Evolutionary conservation across 2,113 vertebrate genomes (phyloP).

Genomic region (Centrocercus urophasianus): DNA sequence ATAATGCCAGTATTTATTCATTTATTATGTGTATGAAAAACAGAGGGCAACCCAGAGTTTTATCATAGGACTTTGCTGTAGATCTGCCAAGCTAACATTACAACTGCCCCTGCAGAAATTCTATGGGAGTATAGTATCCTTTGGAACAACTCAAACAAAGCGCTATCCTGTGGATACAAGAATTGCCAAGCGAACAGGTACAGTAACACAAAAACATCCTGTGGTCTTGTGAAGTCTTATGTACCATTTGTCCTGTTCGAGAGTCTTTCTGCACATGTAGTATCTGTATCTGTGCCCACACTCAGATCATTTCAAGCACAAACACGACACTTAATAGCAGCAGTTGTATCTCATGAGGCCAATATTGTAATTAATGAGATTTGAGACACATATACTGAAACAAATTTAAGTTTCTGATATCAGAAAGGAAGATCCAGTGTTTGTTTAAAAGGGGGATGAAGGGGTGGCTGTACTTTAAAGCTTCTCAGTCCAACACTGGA

Average conservation of each 20-base stretch:
- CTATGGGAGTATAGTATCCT: background rate
- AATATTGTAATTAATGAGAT: constrained; percentile 76
- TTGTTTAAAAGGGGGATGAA: constrained; percentile 36
- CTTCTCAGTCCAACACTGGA: constrained; percentile 54
- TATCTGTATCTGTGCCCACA: constrained; percentile 50
- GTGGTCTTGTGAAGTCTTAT: background rate
- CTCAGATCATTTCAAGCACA: constrained; percentile 63
- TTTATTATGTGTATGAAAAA: background rate
- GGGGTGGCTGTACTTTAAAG: constrained; percentile 52
- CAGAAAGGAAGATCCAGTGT: constrained; percentile 62
- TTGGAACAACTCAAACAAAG: background rate
- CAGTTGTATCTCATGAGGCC: constrained; percentile 64
- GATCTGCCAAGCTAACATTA: constrained; percentile 17
- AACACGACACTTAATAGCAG: constrained; percentile 70
- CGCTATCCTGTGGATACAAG: accelerated
- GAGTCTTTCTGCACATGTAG: background rate
- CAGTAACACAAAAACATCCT: background rate
- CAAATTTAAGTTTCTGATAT: constrained; percentile 57
- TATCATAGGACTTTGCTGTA: constrained; percentile 28
- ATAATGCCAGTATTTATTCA: background rate
- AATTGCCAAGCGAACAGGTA: background rate
- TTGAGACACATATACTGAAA: constrained; percentile 62
- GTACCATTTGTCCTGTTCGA: background rate
- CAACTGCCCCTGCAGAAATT: constrained; percentile 21
- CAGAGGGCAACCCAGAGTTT: constrained; percentile 6